Evolutionary conservation across 2,797 vertebrate genomes (phyloP).

Genomic region (Craterocephalus amniculus): DNA sequence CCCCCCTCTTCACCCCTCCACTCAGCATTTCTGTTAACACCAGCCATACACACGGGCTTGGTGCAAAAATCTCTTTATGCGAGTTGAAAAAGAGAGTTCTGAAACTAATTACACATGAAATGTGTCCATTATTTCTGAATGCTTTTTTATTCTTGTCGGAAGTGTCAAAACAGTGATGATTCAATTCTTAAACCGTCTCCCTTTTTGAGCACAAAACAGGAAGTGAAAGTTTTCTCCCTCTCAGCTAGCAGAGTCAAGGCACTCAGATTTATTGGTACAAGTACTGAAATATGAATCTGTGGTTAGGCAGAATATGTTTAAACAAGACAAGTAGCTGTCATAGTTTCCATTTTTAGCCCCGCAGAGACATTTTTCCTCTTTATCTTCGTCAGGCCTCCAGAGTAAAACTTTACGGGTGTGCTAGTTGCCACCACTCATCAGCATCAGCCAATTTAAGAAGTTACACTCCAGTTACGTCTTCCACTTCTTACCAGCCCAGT

Average conservation of each 20-base stretch:
- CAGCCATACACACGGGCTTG: neutral
- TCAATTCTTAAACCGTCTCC: conserved; percentile 4
- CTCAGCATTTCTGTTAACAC: conserved; percentile 10
- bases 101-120: neutral
- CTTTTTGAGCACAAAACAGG: conserved; percentile 11
- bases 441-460: neutral
- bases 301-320: conserved; percentile 25
- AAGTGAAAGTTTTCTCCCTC: conserved; percentile 5
- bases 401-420: conserved; percentile 1
- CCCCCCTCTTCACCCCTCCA: neutral
- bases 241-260: neutral
- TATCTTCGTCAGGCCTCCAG: neutral
- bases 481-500: neutral
- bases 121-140: neutral
- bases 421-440: neutral
- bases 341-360: neutral
- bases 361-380: neutral
- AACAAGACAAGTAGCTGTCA: conserved; percentile 3
- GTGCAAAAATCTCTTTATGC: conserved; percentile 1
- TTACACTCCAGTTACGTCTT: neutral
- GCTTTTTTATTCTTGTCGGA: neutral
- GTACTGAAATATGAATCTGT: conserved; percentile 23
- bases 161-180: neutral
- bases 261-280: conserved; percentile 18
- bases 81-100: neutral